Evolutionary conservation across 2,113 vertebrate genomes (phyloP), one percentile per base, ranked within the genome.

Genomic region (Smithornis capensis): DNA sequence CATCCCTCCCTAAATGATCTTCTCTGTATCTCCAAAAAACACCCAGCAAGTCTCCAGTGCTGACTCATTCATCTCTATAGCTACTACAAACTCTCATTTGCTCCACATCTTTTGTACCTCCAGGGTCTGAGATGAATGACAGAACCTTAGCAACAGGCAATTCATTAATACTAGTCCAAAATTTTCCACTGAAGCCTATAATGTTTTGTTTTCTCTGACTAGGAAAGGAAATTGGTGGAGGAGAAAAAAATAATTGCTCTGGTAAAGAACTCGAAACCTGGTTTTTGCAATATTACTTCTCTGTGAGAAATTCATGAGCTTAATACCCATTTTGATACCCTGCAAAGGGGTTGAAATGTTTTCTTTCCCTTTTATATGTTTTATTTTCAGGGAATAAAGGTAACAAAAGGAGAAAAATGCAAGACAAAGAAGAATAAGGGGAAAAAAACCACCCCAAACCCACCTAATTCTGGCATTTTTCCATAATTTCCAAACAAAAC

Each of bases 31-130:
- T 83, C 83, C 64, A 31, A 75, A 71, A 94, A 90, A 17, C 2
- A 79, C 44, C 38, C 70, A 76, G 82, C 40, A 60, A 85, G 64
- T 56, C 60, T 67, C 80, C 86, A 90, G 83, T 53, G 27, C 94
- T 75, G 95, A 94, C 82, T 96, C 96, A 91, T 94, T 93, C 64
- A 95, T 92, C 83, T 81, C 89, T 60, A 47, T 4, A 94, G 94
- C 81, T 95, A 89, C 93, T 89, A 94, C 57, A 53, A 31, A 83
- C 52, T 64, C 62, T 74, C 83, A 49, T 78, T 87, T 95, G 81
- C 73, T 95, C 77, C 83, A 84, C 65, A 60, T 92, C 83, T 40
- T 82, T 23, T 76, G 53, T 87, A 94, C 74, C 87, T 94, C 83
- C 83, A 92, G 87, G 69, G 81, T 50, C 87, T 31, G 62, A 89